Evolutionary conservation across 2,888 invertebrate species (phyloP).

Genomic region (Eledone cirrhosa): DNA sequence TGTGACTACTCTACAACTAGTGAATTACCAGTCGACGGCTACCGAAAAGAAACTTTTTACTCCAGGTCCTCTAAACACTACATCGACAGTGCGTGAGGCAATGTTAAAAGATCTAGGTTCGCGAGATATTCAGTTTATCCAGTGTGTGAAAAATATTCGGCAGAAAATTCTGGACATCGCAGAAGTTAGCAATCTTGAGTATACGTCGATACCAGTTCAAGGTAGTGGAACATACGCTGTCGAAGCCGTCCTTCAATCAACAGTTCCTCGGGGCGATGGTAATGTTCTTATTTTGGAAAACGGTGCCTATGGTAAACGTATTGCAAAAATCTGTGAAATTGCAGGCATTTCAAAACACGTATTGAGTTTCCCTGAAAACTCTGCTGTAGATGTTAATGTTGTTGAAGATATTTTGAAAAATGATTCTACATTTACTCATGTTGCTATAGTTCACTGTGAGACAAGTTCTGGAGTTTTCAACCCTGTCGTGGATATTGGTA

Average conservation of each 20-base stretch:
- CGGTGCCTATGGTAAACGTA: constrained; percentile 68
- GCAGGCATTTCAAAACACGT: constrained; percentile 58
- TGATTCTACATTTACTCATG: constrained; percentile 61
- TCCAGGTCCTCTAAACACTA: constrained; percentile 68
- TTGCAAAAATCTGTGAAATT: constrained; percentile 66
- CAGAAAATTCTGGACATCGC: constrained; percentile 61
- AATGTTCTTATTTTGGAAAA: constrained; percentile 67
- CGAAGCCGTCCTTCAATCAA: constrained; percentile 68
- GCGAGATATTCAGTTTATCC: constrained; percentile 66
- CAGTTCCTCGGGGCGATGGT: constrained; percentile 59
- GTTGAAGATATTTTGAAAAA: constrained; percentile 52
- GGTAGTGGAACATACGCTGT: constrained; percentile 69
- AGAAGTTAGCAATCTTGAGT: constrained; percentile 61
- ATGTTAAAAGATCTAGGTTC: constrained; percentile 67
- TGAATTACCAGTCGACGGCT: not conserved
- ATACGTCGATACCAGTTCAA: constrained; percentile 67
- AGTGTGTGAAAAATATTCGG: constrained; percentile 63
- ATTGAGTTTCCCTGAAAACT: constrained; percentile 64
- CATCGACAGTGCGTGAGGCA: constrained; percentile 64
- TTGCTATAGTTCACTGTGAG: constrained; percentile 69
- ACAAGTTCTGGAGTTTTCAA: constrained; percentile 69
- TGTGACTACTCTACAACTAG: no score
- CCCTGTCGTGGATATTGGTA: constrained; percentile 66
- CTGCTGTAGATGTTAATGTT: constrained; percentile 50
- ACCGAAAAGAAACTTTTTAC: constrained; percentile 67